A percentile compares a stretch with the other conserved stretches of the same genome.
These are phyloP conservation scores for Chloroceryle inda DNA, from an alignment of 2,797 vertebrate genomes.

Conservation along the genomic window DNA sequence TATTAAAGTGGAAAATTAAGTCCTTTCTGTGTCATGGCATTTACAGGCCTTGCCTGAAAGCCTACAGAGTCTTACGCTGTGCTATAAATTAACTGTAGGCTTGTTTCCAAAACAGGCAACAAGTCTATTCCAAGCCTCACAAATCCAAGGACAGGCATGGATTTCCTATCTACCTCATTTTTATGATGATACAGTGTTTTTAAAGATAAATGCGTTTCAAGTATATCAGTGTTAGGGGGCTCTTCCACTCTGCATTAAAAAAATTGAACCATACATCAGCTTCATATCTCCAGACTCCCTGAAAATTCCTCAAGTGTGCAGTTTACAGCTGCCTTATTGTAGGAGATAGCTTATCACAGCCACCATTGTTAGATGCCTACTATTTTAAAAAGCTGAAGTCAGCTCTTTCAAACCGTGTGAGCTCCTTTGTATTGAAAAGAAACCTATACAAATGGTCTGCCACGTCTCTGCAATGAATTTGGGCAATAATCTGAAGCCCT, in stretches of 20 bases:
- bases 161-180: background rate
- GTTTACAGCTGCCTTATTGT: background rate
- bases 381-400: background rate
- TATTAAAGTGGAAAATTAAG: background rate
- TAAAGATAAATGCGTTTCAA: background rate
- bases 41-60: background rate
- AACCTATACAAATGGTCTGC: background rate
- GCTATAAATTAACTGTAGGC: background rate
- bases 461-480: background rate
- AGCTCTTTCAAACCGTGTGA: background rate
- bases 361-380: background rate
- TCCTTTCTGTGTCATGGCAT: background rate
- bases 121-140: background rate
- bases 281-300: background rate
- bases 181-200: background rate
- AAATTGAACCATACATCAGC: background rate
- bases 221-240: background rate
- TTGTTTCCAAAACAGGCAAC: background rate
- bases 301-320: background rate
- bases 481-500: background rate
- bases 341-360: background rate
- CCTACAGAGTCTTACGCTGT: accelerated
- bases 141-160: background rate
- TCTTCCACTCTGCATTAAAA: background rate
- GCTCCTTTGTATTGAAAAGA: background rate